Conservation (phyloP, 1,140 invertebrate species). For the Periplaneta americana region DNA sequence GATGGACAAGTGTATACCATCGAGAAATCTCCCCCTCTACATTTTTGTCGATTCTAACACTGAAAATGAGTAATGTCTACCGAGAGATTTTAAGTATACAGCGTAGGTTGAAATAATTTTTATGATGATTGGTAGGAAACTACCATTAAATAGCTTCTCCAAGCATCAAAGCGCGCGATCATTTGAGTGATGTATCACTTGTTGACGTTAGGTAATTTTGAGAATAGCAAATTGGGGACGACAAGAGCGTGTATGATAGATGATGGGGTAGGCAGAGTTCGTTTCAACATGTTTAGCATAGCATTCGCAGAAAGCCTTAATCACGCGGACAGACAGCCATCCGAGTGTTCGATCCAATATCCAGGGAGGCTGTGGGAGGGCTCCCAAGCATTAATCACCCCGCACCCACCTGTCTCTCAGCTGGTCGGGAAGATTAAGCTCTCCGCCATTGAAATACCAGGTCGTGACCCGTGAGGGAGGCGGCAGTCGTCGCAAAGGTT, state of each 20-base stretch:
- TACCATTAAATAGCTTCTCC: no score
- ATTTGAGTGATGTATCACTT: not conserved
- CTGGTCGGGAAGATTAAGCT: not conserved
- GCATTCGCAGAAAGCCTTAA: not conserved
- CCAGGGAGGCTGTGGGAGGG: not conserved
- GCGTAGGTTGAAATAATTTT: no score
- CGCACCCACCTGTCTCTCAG: not conserved
- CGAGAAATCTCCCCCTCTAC: no score
- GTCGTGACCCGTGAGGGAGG: not conserved
- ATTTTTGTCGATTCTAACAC: no score
- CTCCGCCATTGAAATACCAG: not conserved
- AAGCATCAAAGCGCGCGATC: no score
- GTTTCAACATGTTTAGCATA: not conserved
- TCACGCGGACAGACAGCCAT: not conserved
- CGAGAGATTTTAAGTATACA: no score
- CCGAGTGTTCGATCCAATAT: not conserved
- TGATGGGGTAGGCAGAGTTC: not conserved
- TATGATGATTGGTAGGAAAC: no score
- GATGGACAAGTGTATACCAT: no score
- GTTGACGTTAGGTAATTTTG: not conserved
- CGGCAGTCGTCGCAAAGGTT: not conserved
- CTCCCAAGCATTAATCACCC: not conserved
- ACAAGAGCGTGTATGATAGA: not conserved
- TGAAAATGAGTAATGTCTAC: no score
- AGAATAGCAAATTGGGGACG: not conserved